These are phyloP conservation scores for Drosophila merina DNA, from an alignment of 2,888 invertebrate species.

Conservation along the genomic window DNA sequence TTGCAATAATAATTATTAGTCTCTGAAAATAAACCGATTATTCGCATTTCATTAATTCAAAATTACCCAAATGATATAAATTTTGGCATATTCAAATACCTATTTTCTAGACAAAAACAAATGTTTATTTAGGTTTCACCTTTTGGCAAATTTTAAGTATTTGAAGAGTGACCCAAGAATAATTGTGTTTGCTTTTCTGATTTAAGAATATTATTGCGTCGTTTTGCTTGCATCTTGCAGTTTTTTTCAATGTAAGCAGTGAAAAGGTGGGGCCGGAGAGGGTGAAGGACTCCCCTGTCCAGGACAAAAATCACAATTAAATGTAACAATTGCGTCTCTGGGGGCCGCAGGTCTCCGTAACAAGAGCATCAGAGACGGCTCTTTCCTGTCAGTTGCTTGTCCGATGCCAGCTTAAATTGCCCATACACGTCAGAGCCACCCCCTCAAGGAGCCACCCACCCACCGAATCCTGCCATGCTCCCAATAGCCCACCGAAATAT, in stretches of 20 bases:
- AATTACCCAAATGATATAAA: background rate
- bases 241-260: conserved; percentile 20
- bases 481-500: background rate
- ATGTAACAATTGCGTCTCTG: conserved; percentile 78
- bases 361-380: conserved; percentile 33
- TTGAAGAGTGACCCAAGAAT: background rate
- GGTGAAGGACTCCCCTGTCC: conserved; percentile 41
- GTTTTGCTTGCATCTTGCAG: background rate
- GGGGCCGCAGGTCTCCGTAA: conserved; percentile 57
- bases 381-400: conserved; percentile 70
- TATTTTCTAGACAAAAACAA: background rate
- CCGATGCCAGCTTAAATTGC: conserved; percentile 79
- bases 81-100: background rate
- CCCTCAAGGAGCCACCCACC: conserved; percentile 13
- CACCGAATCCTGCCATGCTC: background rate
- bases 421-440: conserved; percentile 72
- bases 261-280: conserved; percentile 1
- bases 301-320: conserved; percentile 78
- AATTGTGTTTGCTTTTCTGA: background rate
- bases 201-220: background rate
- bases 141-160: background rate
- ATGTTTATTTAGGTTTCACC: conserved; percentile 1
- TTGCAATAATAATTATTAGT: background rate
- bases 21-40: background rate
- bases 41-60: background rate